A percentile compares a stretch with the other conserved stretches of the same genome.
phyloP scores from a whole-genome alignment of 2,888 invertebrate genomes.

The Yponomeuta cagnagella region DNA sequence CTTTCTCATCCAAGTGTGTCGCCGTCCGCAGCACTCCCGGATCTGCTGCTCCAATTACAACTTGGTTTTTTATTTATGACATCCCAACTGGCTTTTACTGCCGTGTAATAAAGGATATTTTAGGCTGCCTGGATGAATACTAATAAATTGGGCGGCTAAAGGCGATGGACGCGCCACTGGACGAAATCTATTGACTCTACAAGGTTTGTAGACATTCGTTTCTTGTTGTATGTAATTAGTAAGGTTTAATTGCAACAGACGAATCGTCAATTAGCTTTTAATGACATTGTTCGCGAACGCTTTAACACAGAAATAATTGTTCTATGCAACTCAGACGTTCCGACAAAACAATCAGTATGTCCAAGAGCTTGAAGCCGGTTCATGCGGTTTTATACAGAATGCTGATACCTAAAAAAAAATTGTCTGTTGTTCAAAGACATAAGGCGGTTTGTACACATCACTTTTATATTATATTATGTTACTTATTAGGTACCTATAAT shows the following conservation, averaged over 20 bases:
- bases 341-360: neutral
- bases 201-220: neutral
- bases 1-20: constrained; percentile 14
- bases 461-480: too few relatives aligned
- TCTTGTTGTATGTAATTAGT: constrained; percentile 13
- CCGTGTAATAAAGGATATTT: neutral
- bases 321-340: neutral
- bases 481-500: too few relatives aligned
- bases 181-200: neutral
- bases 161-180: neutral
- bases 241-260: constrained; percentile 3
- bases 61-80: neutral
- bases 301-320: neutral
- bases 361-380: neutral
- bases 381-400: too few relatives aligned
- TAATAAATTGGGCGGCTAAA: neutral
- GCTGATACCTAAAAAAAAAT: too few relatives aligned
- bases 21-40: constrained; percentile 7
- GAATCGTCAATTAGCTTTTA: neutral
- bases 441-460: too few relatives aligned
- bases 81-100: neutral
- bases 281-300: neutral
- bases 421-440: too few relatives aligned
- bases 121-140: neutral
- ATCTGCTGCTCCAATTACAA: constrained; percentile 12